These are phyloP conservation scores for Pandemis corylana DNA, from an alignment of 2,888 invertebrate genomes.

Conservation along the genomic window DNA sequence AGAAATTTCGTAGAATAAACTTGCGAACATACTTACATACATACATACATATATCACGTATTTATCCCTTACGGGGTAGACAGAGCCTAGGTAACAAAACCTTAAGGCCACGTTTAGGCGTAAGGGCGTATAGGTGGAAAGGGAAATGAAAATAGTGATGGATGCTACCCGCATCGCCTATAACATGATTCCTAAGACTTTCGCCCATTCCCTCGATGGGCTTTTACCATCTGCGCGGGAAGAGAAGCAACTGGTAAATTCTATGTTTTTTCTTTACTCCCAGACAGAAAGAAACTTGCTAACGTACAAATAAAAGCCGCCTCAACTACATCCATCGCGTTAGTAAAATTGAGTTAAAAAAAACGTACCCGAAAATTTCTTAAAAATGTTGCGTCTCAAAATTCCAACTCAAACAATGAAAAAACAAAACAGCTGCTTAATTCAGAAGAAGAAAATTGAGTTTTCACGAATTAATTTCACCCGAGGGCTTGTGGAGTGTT, in stretches of 20 bases:
- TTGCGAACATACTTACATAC: background rate
- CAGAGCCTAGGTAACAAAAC: too few species aligned
- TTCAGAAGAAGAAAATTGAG: conserved; percentile 27
- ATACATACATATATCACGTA: too few species aligned
- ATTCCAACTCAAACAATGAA: conserved; percentile 4
- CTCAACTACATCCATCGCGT: background rate
- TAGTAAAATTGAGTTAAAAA: background rate
- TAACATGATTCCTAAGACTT: too few species aligned
- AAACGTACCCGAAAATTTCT: background rate
- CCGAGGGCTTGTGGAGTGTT: conserved; percentile 21
- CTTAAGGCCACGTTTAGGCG: too few species aligned
- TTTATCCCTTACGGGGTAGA: too few species aligned
- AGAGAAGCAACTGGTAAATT: too few species aligned
- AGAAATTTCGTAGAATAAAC: background rate
- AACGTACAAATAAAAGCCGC: background rate
- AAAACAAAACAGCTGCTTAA: conserved; percentile 25
- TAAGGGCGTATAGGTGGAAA: too few species aligned
- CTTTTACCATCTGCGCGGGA: too few species aligned
- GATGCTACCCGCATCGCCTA: too few species aligned
- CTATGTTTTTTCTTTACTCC: too few species aligned
- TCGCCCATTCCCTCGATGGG: too few species aligned
- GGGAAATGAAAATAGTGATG: too few species aligned
- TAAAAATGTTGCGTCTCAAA: background rate
- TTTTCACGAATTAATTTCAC: conserved; percentile 26
- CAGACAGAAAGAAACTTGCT: background rate